Percentiles rank a stretch among this genome's conserved stretches.
phyloP scores from a whole-genome alignment of 2,797 vertebrate genomes.

The Gobio occitaniae region DNA sequence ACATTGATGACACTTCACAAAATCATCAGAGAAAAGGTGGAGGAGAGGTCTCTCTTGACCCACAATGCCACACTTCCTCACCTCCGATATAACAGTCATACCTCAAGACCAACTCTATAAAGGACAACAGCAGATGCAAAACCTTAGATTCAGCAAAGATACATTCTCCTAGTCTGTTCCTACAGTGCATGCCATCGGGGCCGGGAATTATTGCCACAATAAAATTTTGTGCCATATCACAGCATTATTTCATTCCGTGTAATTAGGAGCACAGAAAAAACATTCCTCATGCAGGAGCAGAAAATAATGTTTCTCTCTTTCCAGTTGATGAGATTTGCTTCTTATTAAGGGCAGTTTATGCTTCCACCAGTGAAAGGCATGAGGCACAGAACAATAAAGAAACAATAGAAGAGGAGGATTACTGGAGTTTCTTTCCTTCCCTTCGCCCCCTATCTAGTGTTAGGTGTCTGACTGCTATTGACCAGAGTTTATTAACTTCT shows the following conservation, averaged over 20 bases:
- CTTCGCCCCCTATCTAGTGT: constrained; percentile 14
- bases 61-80: background rate
- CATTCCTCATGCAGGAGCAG: constrained; percentile 59
- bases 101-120: constrained; percentile 20
- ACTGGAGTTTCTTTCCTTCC: constrained; percentile 53
- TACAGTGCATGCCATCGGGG: constrained; percentile 52
- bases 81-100: background rate
- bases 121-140: constrained; percentile 45
- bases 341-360: constrained; percentile 65
- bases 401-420: constrained; percentile 60
- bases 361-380: constrained; percentile 53
- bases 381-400: constrained; percentile 62
- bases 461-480: constrained; percentile 41
- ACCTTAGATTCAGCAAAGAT: constrained; percentile 59
- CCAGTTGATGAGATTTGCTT: constrained; percentile 63
- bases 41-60: constrained; percentile 2
- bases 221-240: constrained; percentile 58
- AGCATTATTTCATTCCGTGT: constrained; percentile 63
- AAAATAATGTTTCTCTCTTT: constrained; percentile 53
- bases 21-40: constrained; percentile 7
- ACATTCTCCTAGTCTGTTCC: constrained; percentile 51
- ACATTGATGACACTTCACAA: constrained; percentile 20
- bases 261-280: constrained; percentile 60
- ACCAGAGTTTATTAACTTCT: constrained; percentile 60
- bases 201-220: constrained; percentile 57